Percentiles rank a stretch among this genome's conserved stretches.
phyloP scores from a whole-genome alignment of 2,797 vertebrate genomes.

The Rhynchonycteris naso region DNA sequence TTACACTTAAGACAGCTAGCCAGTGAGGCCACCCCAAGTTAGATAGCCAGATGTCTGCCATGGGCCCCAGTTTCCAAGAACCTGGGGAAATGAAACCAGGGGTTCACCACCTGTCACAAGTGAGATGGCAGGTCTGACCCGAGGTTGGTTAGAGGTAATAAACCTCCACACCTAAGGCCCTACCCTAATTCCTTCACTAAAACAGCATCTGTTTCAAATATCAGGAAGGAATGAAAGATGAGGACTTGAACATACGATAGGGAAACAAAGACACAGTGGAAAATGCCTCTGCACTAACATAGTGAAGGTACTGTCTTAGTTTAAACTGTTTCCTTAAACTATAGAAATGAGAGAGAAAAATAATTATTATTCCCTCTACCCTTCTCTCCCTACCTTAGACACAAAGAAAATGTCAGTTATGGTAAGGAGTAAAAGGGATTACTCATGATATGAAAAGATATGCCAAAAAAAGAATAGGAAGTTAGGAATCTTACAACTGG shows the following conservation, averaged over 20 bases:
- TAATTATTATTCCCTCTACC: not conserved
- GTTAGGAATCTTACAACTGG: not conserved
- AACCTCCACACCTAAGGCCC: not conserved
- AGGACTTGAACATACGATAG: not conserved
- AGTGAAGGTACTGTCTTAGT: not conserved
- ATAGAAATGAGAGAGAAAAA: conserved; percentile 28
- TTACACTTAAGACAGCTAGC: conserved; percentile 51
- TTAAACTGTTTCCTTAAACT: conserved; percentile 44
- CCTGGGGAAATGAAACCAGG: not conserved
- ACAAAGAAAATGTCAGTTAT: not conserved
- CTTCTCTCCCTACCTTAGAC: not conserved
- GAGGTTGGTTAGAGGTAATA: not conserved
- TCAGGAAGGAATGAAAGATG: conserved; percentile 10
- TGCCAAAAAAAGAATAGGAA: not conserved
- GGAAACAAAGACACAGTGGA: not conserved
- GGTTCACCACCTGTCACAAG: not conserved
- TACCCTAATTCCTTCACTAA: conserved; percentile 24
- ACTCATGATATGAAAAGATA: not conserved
- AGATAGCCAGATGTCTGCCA: conserved; percentile 42
- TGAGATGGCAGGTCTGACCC: conserved; percentile 32
- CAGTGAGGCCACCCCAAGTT: conserved; percentile 43
- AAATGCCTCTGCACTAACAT: not conserved
- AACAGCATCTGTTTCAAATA: conserved; percentile 26
- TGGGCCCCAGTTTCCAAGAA: conserved; percentile 38
- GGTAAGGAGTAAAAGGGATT: not conserved